A percentile compares a stretch with the other conserved stretches of the same genome.
phyloP scores from a whole-genome alignment of 2,797 vertebrate species.

The Gastrophryne carolinensis region DNA sequence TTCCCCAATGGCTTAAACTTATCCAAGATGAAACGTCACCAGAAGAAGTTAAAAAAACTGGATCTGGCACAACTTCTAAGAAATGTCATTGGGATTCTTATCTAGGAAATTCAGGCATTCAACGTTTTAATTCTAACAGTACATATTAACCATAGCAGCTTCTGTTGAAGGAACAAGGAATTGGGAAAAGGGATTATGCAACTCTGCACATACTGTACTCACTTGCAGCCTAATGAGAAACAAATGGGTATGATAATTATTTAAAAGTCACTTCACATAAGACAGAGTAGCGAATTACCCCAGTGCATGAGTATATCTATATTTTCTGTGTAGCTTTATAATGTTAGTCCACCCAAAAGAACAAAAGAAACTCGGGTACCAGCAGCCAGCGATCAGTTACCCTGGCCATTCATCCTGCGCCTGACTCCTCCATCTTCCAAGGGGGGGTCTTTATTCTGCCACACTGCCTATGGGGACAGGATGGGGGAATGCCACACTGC shows the following conservation, averaged over 20 bases:
- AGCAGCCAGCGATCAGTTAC: too few species aligned
- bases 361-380: too few species aligned
- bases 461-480: too few species aligned
- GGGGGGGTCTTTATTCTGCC: too few species aligned
- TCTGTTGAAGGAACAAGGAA: not conserved
- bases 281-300: not conserved
- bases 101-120: conserved; percentile 19
- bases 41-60: not conserved
- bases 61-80: not conserved
- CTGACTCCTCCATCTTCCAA: too few species aligned
- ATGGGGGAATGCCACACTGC: too few species aligned
- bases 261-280: not conserved
- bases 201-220: not conserved
- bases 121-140: conserved; percentile 3
- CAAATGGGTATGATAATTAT: not conserved
- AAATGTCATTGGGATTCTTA: conserved; percentile 4
- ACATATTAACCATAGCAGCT: not conserved
- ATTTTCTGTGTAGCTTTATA: too few species aligned
- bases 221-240: not conserved
- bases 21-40: not conserved
- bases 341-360: too few species aligned
- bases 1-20: not conserved
- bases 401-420: too few species aligned
- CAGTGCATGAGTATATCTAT: too few species aligned
- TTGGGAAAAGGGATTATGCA: not conserved